Percentiles rank a stretch among this genome's conserved stretches.
phyloP scores from a whole-genome alignment of 2,797 vertebrate species.

The Pagetopsis macropterus region DNA sequence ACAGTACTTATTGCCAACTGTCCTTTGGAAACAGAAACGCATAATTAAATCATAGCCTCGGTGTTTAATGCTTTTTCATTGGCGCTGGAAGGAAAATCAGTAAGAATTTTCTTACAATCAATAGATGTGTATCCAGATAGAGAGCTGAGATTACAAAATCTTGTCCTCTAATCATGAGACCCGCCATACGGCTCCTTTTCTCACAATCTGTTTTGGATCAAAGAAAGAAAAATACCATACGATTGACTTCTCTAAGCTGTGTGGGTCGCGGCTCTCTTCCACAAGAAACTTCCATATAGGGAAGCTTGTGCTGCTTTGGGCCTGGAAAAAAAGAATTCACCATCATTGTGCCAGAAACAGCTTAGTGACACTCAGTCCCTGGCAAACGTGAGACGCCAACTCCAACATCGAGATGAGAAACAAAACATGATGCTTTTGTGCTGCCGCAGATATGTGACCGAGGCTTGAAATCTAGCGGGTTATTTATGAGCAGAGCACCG shows the following conservation, averaged over 20 bases:
- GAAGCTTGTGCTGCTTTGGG: constrained; percentile 55
- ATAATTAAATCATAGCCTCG: constrained; percentile 71
- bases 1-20: constrained; percentile 56
- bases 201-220: constrained; percentile 60
- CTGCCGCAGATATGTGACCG: constrained; percentile 36
- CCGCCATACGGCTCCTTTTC: constrained; percentile 40
- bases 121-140: constrained; percentile 63
- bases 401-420: constrained; percentile 57
- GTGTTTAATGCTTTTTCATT: constrained; percentile 60
- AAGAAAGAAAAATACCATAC: constrained; percentile 48
- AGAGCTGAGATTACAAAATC: constrained; percentile 60
- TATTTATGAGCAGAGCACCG: constrained; percentile 65
- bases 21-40: constrained; percentile 65
- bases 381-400: constrained; percentile 51
- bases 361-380: constrained; percentile 63
- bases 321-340: constrained; percentile 35
- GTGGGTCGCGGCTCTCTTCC: constrained; percentile 51
- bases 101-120: constrained; percentile 55
- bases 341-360: constrained; percentile 62
- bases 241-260: constrained; percentile 60
- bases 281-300: constrained; percentile 68
- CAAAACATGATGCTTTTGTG: constrained; percentile 58
- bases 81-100: constrained; percentile 46
- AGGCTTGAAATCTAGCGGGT: constrained; percentile 41
- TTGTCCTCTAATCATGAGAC: constrained; percentile 63